Evolutionary conservation across 2,797 vertebrate genomes (phyloP).

Genomic region (Tinamus major): DNA sequence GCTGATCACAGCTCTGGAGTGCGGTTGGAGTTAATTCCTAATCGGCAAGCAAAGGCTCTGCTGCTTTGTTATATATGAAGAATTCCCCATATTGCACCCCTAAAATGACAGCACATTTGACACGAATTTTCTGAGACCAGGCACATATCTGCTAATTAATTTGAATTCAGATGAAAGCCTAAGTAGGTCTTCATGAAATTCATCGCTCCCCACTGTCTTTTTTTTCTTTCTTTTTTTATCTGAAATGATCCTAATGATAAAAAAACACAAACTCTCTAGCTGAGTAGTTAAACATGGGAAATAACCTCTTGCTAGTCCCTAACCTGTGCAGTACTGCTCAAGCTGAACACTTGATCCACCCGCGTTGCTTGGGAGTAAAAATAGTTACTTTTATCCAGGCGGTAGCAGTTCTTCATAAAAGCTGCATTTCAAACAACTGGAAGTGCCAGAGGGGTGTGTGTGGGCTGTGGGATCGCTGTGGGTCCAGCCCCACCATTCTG

Average conservation of each 20-base stretch:
- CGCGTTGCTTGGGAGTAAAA: not conserved
- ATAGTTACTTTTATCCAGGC: not conserved
- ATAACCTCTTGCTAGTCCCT: not conserved
- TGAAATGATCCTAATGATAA: not conserved
- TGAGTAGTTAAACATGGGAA: not conserved
- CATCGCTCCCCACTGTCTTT: not conserved
- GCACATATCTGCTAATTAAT: not conserved
- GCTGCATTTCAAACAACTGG: not conserved
- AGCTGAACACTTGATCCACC: not conserved
- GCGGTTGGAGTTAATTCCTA: conserved; percentile 42
- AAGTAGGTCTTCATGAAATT: not conserved
- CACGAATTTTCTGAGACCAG: not conserved
- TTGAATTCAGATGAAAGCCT: not conserved
- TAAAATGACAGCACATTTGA: not conserved
- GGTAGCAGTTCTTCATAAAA: accelerated
- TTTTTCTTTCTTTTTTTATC: not conserved
- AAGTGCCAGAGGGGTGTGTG: accelerated
- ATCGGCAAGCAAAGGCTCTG: not conserved
- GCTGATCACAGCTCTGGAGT: conserved; percentile 49
- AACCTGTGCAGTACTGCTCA: not conserved
- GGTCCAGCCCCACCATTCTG: not conserved
- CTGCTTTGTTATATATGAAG: not conserved
- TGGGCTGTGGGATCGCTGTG: not conserved
- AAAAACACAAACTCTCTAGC: conserved; percentile 1
- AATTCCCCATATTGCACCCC: not conserved